Evolutionary conservation across 1,140 invertebrate genomes (phyloP).

Genomic region (Neodiprion fabricii): DNA sequence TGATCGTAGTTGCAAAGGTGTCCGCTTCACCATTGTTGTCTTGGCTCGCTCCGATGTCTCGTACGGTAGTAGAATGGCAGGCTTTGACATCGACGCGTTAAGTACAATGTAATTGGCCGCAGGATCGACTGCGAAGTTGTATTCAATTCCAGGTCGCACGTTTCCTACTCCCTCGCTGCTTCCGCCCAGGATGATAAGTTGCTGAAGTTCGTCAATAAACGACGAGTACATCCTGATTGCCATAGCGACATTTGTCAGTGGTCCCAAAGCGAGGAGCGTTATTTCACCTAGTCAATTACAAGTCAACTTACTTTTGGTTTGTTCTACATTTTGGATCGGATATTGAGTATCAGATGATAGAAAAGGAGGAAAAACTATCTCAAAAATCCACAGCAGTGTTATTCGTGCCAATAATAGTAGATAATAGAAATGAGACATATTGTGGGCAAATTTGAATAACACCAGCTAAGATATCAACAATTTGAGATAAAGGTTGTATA

Average conservation of each 20-base stretch:
- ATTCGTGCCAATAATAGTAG: too few species aligned
- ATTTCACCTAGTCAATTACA: constrained; percentile 33
- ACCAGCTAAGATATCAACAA: too few species aligned
- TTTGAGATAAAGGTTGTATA: too few species aligned
- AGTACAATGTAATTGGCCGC: constrained; percentile 65
- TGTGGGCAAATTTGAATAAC: too few species aligned
- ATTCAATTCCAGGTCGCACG: constrained; percentile 62
- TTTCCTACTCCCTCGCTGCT: constrained; percentile 62
- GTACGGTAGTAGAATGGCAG: constrained; percentile 49
- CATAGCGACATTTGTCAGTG: constrained; percentile 69
- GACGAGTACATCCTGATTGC: constrained; percentile 62
- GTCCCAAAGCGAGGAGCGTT: constrained; percentile 60
- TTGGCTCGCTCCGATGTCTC: constrained; percentile 41
- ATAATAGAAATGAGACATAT: too few species aligned
- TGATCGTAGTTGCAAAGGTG: too few species aligned
- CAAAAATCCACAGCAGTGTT: too few species aligned
- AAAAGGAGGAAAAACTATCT: too few species aligned
- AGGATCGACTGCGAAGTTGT: constrained; percentile 68
- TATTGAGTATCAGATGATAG: too few species aligned
- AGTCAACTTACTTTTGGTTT: too few species aligned
- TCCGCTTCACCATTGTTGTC: constrained; percentile 31
- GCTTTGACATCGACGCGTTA: constrained; percentile 40
- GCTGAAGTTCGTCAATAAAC: constrained; percentile 59
- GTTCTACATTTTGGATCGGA: too few species aligned
- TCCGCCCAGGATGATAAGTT: constrained; percentile 64